Evolutionary conservation across 2,888 invertebrate species (phyloP).

Genomic region (Catocala fraxini): DNA sequence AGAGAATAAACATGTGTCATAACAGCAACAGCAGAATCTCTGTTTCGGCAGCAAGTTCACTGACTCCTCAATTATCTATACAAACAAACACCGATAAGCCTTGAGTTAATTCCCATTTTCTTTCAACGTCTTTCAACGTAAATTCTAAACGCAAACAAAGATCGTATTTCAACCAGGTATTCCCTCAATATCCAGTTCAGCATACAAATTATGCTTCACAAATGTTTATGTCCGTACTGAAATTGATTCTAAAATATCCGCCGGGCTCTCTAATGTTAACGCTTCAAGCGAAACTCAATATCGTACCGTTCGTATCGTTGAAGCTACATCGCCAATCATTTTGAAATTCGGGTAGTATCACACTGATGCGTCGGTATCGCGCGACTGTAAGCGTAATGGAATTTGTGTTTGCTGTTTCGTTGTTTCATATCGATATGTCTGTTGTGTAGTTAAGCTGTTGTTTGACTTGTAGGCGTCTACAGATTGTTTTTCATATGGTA

Average conservation of each 20-base stretch:
- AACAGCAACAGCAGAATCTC: too few relatives aligned
- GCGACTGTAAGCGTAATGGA: not conserved
- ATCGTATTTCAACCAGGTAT: not conserved
- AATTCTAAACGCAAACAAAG: too few relatives aligned
- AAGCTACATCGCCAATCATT: not conserved
- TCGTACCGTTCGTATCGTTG: not conserved
- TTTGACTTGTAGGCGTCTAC: too few relatives aligned
- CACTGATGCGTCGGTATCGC: not conserved
- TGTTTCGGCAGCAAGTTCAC: too few relatives aligned
- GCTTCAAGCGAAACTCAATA: conserved; percentile 4
- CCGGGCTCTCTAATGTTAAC: not conserved
- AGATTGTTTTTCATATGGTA: too few relatives aligned
- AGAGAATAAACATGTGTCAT: too few relatives aligned
- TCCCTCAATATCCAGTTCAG: not conserved
- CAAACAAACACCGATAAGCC: too few relatives aligned
- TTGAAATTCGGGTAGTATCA: not conserved
- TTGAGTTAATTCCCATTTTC: too few relatives aligned
- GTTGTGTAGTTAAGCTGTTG: too few relatives aligned
- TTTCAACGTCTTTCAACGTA: too few relatives aligned
- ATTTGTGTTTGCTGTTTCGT: not conserved
- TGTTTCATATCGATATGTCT: too few relatives aligned
- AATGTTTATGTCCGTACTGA: not conserved
- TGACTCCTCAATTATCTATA: too few relatives aligned
- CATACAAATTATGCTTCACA: not conserved
- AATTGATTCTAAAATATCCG: conserved; percentile 5